Percentiles rank a stretch among this genome's conserved stretches.
Evolutionary conservation across 2,797 vertebrate genomes (phyloP).

Genomic region (Arnoldichthys spilopterus): DNA sequence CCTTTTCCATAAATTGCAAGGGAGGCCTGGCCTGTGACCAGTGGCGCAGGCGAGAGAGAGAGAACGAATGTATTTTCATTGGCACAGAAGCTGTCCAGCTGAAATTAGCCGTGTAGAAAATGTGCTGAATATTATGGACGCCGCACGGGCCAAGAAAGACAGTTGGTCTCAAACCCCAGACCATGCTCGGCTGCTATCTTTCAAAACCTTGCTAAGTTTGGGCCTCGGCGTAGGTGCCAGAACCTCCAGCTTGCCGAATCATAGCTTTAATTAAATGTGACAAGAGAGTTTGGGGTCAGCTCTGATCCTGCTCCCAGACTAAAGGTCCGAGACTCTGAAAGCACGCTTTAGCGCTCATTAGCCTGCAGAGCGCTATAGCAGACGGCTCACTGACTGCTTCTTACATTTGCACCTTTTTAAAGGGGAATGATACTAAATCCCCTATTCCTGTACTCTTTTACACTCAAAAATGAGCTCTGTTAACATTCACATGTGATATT

Average conservation of each 20-base stretch:
- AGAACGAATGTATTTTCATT: constrained; percentile 77
- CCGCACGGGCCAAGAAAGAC: constrained; percentile 75
- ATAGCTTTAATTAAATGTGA: constrained; percentile 75
- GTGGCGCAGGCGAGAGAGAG: constrained; percentile 67
- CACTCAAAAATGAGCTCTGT: constrained; percentile 1
- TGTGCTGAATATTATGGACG: constrained; percentile 79
- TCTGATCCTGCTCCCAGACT: constrained; percentile 70
- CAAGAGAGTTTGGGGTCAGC: constrained; percentile 67
- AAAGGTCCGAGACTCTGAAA: constrained; percentile 55
- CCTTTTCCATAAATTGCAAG: constrained; percentile 75
- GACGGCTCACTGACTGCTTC: constrained; percentile 40
- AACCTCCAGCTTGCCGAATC: constrained; percentile 70
- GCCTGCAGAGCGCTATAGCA: constrained; percentile 50
- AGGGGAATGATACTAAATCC: constrained; percentile 47
- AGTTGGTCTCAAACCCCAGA: constrained; percentile 69
- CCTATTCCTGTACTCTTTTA: background rate
- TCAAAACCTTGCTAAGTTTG: constrained; percentile 70
- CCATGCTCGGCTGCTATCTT: constrained; percentile 69
- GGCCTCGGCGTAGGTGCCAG: constrained; percentile 51
- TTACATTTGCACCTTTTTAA: constrained; percentile 62
- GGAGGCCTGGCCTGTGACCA: constrained; percentile 69
- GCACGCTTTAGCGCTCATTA: constrained; percentile 62
- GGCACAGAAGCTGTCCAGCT: constrained; percentile 75
- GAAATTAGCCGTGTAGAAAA: constrained; percentile 81
- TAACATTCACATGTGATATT: background rate